Conservation (phyloP, 2,888 invertebrate species). For the Drosophila maculinotata region DNA sequence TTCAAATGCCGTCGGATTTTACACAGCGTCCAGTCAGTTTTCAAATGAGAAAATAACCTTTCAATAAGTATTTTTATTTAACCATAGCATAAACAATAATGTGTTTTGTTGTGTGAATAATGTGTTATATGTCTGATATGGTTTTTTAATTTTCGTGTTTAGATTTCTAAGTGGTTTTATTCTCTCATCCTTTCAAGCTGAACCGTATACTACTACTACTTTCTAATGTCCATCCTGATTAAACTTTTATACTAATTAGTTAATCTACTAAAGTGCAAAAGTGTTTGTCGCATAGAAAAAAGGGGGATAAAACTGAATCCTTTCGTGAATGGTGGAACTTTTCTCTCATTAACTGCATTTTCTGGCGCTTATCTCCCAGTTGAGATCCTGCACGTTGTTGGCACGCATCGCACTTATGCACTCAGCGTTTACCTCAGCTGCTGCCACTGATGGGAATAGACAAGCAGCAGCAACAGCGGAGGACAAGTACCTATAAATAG, state of each 20-base stretch:
- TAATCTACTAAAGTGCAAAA: neutral
- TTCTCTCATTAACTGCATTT: conserved; percentile 12
- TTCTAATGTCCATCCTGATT: no score
- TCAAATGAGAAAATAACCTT: no score
- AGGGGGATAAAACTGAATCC: neutral
- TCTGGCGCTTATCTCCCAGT: conserved; percentile 5
- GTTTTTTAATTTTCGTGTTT: no score
- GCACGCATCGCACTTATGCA: conserved; percentile 34
- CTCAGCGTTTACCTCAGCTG: conserved; percentile 3
- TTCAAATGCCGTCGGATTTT: neutral
- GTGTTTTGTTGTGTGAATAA: no score
- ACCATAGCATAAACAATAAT: no score
- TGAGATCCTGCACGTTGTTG: conserved; percentile 25
- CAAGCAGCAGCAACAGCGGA: neutral
- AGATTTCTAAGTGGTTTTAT: no score
- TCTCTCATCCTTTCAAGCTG: no score
- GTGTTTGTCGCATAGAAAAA: neutral
- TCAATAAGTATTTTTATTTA: no score
- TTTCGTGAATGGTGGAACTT: conserved; percentile 2
- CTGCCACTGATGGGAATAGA: no score
- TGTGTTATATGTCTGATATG: no score
- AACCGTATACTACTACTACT: no score
- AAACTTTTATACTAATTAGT: no score
- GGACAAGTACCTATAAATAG: conserved; percentile 25
- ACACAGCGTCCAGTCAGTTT: neutral